Base-by-base conservation (phyloP, 2,888 invertebrate genomes). In the Chironomus riparius region DNA sequence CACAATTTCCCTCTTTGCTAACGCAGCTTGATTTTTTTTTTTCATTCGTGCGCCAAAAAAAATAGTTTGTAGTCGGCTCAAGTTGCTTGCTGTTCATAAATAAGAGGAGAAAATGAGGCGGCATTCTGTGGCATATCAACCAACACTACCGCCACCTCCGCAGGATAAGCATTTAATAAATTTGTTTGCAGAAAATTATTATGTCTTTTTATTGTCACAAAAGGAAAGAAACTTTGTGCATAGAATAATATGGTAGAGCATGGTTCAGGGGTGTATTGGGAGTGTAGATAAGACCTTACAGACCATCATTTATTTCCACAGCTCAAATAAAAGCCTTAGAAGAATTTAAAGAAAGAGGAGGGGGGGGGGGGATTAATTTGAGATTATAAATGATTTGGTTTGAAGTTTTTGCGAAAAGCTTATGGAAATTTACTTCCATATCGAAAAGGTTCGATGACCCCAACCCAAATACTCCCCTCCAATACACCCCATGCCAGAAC, bases 41-140 rank as follows among this genome's bases (percentile, higher is more conserved):
- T 50, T 56, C 56, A 15, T 7, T 28, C 22, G 47, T 50, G 21
- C 61, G 72, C 72, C 72, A 72, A 72, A 72, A 72, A 61, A 72
- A 65, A 21, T 10, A 22, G n/a, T 65, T 7, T 56, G 15, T 56
- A 56, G 56, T 56, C 56, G 56, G 15, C 56, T 56, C 56, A 18
- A 18, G 65, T 65, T 22, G 65, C n/a, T 21, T 72, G 15, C n/a
- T 24, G 72, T 72, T 62, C 61, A 62, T 72, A 72, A 72, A 72
- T 56, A 65, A 65, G 21, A 65, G 18, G n/a, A 56, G 18, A 38
- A 38, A 38, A 38, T 18, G 56, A 56, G 18, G 18, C 56, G 18
- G 18, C n/a, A 18, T 56, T 56, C 7, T 56, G 56, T 56, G 56
- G 56, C 21, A 12, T 21, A 24, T 65, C 56, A n/a, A 56, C 22